Conservation (phyloP, 2,888 invertebrate genomes). For the Torymus tubicola region DNA sequence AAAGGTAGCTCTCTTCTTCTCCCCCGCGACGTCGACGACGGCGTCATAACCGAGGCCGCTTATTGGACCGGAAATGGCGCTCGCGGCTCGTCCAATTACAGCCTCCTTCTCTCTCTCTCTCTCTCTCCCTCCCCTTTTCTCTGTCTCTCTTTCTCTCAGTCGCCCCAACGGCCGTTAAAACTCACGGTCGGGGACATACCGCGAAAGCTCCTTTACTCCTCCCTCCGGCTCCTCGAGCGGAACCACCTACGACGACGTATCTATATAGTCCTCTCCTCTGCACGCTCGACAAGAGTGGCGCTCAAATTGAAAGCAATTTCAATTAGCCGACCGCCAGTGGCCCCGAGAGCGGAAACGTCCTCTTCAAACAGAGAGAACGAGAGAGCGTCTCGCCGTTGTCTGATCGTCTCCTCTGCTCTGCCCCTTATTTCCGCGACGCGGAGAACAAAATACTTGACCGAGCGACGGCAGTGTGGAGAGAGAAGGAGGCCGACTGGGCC, state of each 20-base stretch:
- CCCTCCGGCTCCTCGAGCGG: conserved; percentile 1
- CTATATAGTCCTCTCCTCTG: conserved; percentile 10
- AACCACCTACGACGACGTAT: conserved; percentile 19
- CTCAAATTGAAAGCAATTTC: conserved; percentile 46
- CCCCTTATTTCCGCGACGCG: too few relatives aligned
- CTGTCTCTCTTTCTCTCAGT: conserved; percentile 40
- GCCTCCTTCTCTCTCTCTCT: conserved; percentile 9
- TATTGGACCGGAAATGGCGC: conserved; percentile 62
- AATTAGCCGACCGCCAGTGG: conserved; percentile 28
- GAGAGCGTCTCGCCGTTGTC: conserved; percentile 1
- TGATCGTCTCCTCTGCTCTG: too few relatives aligned
- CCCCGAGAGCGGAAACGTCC: conserved; percentile 33
- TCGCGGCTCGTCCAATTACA: conserved; percentile 63
- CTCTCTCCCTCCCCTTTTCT: neutral
- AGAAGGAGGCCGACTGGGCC: too few relatives aligned
- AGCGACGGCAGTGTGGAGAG: too few relatives aligned
- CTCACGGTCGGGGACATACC: conserved; percentile 6
- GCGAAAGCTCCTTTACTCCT: conserved; percentile 28
- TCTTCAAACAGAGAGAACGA: conserved; percentile 42
- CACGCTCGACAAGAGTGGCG: neutral
- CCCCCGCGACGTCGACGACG: neutral
- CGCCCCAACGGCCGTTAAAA: conserved; percentile 18
- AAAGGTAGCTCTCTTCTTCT: neutral
- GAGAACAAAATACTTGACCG: too few relatives aligned
- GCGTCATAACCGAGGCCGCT: conserved; percentile 59